Conservation (phyloP, 2,797 vertebrate genomes). For the Sebastes itinus region DNA sequence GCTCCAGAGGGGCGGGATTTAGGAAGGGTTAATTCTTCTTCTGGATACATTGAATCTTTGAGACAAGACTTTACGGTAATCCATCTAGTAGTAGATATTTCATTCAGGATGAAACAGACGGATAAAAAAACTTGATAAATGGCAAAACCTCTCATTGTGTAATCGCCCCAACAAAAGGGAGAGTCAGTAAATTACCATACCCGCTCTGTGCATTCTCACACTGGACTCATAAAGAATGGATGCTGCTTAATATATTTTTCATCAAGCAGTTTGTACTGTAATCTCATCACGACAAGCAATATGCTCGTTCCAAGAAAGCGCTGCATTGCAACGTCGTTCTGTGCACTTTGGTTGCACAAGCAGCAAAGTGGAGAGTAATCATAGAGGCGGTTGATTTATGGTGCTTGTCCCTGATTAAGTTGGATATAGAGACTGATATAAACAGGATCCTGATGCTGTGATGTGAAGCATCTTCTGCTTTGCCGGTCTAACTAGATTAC, state of each 20-base stretch:
- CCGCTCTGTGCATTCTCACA: constrained; percentile 22
- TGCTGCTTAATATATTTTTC: constrained; percentile 65
- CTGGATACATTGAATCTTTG: neutral
- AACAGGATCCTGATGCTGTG: constrained; percentile 27
- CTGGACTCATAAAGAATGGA: constrained; percentile 68
- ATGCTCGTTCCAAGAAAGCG: constrained; percentile 14
- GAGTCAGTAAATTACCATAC: constrained; percentile 26
- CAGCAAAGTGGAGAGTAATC: constrained; percentile 35
- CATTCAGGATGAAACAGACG: neutral
- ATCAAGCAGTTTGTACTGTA: constrained; percentile 52
- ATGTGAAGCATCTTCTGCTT: constrained; percentile 30
- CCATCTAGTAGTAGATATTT: neutral
- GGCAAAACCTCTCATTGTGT: neutral
- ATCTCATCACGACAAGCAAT: constrained; percentile 49
- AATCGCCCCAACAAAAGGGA: constrained; percentile 34
- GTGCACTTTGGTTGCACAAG: constrained; percentile 37
- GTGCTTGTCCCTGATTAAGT: constrained; percentile 42
- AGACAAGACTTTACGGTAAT: neutral
- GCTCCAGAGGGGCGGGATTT: no score
- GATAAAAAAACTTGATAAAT: constrained; percentile 8
- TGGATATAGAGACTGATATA: constrained; percentile 39
- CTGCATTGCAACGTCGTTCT: constrained; percentile 11
- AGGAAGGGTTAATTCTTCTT: neutral
- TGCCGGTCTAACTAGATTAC: constrained; percentile 18
- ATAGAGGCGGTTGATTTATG: constrained; percentile 50